A percentile compares a stretch with the other conserved stretches of the same genome.
These are phyloP conservation scores for Pocillopora grandis DNA, from an alignment of 92 coral and sea anemone genomes.

Conservation along the genomic window DNA sequence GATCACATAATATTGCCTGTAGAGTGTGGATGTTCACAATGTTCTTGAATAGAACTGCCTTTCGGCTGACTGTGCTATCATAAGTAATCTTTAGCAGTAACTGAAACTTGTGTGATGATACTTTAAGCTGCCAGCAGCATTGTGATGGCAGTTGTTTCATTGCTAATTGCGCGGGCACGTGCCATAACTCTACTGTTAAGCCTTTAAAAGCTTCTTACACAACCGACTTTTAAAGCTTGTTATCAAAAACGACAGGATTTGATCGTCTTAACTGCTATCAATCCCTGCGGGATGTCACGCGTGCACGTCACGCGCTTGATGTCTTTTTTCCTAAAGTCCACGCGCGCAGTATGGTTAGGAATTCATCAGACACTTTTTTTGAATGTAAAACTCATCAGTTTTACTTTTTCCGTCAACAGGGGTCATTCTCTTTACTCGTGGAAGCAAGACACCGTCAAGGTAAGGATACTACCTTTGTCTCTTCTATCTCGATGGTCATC, in stretches of 20 bases:
- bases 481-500: background rate
- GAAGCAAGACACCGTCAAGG: constrained; percentile 45
- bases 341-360: constrained; percentile 2
- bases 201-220: constrained; percentile 3
- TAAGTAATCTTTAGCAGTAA: too few relatives aligned
- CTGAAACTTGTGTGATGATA: too few relatives aligned
- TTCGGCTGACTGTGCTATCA: too few relatives aligned
- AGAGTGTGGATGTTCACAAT: too few relatives aligned
- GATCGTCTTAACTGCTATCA: background rate
- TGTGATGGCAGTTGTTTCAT: background rate
- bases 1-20: too few relatives aligned
- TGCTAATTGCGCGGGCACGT: constrained; percentile 23
- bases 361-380: background rate
- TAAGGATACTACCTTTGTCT: background rate
- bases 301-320: background rate
- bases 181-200: constrained; percentile 6
- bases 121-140: too few relatives aligned
- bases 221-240: constrained; percentile 3
- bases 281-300: background rate
- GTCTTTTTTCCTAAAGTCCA: background rate
- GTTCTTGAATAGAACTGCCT: too few relatives aligned
- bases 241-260: background rate
- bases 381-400: constrained; percentile 9
- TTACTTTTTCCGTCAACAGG: constrained; percentile 31
- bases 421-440: constrained; percentile 58